Base-by-base conservation (phyloP, 1,140 invertebrate species). In the Drosophila biarmipes region DNA sequence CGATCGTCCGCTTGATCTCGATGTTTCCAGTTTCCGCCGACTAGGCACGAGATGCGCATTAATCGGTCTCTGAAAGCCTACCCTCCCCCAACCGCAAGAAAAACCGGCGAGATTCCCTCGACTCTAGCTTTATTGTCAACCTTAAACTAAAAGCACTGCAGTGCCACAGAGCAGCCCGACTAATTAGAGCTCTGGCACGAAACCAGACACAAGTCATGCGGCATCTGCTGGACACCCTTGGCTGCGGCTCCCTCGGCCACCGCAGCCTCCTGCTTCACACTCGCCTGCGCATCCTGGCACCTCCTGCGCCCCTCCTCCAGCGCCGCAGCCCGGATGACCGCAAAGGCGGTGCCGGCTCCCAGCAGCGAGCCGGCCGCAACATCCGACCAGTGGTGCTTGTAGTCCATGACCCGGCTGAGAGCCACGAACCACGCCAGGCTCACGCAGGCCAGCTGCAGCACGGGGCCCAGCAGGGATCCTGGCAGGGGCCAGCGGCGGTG, bases 311-410 rank as follows among this genome's bases (percentile, higher is more conserved):
- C 38, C 43, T 89, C 79, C 52, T 80, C 62, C 24, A 48, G 27
- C 11, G 40, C 61, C 10, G 84, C 80, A 10, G 48, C 73, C 92
- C 92, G 93, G 73, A 94, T 93, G 55, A 93, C 92, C 77, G 94
- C 80, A 76, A 94, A 59, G 56, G 94, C 94, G 52, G 92, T 92
- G 14, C 93, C 76, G 21, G 92, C 76, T 3, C 94, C 95, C 68
- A 95, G 92, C 42, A 86, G 73, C 59, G 93, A 93, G 0, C 94
- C 94, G 58, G 92, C 93, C 12, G 94, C 91, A 43, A 95, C 94
- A 92, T 95, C 95, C 85, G 87, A 90, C 90, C 97, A 98, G 90
- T 99, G 98, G 93, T 99, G 98, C 92, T 99, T 99, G 93, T 98
- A 98, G 93, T 99, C 96, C n/a, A 96, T 96, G 37, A 99, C 95